Percentiles rank a stretch among this genome's conserved stretches.
These are phyloP conservation scores for Ditylenchus weischeri DNA, from an alignment of 2,888 invertebrate species.

Conservation along the genomic window DNA sequence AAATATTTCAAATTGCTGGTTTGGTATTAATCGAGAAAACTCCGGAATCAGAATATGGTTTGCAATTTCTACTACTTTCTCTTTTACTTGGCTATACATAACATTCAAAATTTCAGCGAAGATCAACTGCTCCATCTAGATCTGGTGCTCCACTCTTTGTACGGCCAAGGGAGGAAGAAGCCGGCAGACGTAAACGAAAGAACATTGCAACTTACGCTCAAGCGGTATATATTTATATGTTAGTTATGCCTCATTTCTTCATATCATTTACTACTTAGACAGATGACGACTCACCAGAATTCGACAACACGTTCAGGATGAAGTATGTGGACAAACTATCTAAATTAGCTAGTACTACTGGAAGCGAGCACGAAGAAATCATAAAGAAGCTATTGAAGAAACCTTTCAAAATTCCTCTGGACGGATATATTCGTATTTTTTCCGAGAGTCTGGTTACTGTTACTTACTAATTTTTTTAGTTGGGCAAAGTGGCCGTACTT, in stretches of 20 bases:
- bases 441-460: background rate
- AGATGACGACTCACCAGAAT: constrained; percentile 16
- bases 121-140: too few species aligned
- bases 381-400: constrained; percentile 46
- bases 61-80: too few species aligned
- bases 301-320: constrained; percentile 21
- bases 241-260: constrained; percentile 4
- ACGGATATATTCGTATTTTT: constrained; percentile 51
- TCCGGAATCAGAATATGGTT: too few species aligned
- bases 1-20: too few species aligned
- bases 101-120: too few species aligned
- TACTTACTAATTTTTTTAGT: constrained; percentile 32
- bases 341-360: background rate
- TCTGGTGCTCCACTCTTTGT: too few species aligned
- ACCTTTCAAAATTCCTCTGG: constrained; percentile 51
- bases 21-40: too few species aligned
- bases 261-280: constrained; percentile 9
- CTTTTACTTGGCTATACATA: too few species aligned
- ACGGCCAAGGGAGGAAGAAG: too few species aligned
- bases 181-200: background rate
- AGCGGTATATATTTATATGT: background rate
- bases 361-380: constrained; percentile 46
- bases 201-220: background rate
- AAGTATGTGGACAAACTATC: constrained; percentile 13
- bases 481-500: constrained; percentile 41